Evolutionary conservation across 2,113 vertebrate species (phyloP), one percentile per base, ranked within the genome.

Genomic region (Azemiops feae): DNA sequence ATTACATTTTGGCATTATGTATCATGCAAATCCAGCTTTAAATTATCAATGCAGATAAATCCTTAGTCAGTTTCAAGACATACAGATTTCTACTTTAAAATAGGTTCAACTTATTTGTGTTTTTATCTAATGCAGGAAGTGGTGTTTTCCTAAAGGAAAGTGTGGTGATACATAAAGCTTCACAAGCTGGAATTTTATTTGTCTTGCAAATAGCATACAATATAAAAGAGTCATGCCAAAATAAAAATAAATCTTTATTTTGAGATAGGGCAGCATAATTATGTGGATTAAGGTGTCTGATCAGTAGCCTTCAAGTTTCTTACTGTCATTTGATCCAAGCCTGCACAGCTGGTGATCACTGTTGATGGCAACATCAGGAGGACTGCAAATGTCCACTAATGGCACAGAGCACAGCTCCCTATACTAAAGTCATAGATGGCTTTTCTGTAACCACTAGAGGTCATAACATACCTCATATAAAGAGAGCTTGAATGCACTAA

Each of bases 381-480:
- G 57, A 27, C 39, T 16, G 16, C 25, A 64, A 30, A 27, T 85
- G 53, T 54, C 39, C 25, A 64, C 12, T 45, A 30, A 34, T 12
- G 53, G 53, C 58, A 53, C 20, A 85, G 23, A 47, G 16, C 39
- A 89, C 18, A 50, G 10, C n/a, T 92, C 25, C 43, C 23, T 1
- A 30, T 85, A 64, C 0, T 14, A 6, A 0, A 43, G 18, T 9
- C 52, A 5, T 60, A 0, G 4, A 85, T 91, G 57, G 11, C 91
- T 93, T 53, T 55, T 0, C 81, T 91, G 22, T 58, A 91, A 58
- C 97, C 97, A 30, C 96, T 97, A 96, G 97, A 96, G 96, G 96
- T 95, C 97, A 96, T 93, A 96, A 94, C 94, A 93, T 50, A 3
- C 96, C 95, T 93, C 85, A 89, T 92, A 50, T 92, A 92, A 47